Base-by-base conservation (phyloP, 2,888 invertebrate species). In the Epiblema foenella region DNA sequence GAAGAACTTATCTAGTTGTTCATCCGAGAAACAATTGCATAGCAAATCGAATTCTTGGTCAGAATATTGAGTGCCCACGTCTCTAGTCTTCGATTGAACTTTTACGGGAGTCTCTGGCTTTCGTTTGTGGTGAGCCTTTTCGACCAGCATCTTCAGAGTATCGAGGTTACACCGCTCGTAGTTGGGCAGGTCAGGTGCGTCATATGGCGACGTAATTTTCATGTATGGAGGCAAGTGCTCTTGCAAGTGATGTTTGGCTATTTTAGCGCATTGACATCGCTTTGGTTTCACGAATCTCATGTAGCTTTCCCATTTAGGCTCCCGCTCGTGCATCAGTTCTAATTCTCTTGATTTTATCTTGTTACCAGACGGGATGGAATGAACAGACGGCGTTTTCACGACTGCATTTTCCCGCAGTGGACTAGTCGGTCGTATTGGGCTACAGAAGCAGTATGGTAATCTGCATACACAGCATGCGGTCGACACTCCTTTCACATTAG, bases 171-270 rank as follows among this genome's bases (percentile, higher is more conserved):
- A 90, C 1, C 76, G 76, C 76, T 89, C 84, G 76, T 93, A 93
- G 73, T 89, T 78, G 0, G 85, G 87, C 65, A 91, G 76, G 18
- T 84, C 83, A 9, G 85, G 80, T 10, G 78, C 69, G 2, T 85
- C 85, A 73, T 77, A 92, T 17, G 49, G 70, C 1, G 91, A 91
- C 81, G 78, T 83, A 15, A 80, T 86, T 71, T 78, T 82, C 92
- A 92, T 92, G 69, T 92, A 93, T 5, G 85, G 76, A 0, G 93
- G 93, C 39, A 92, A 75, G 76, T 90, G 85, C 67, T 89, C 88
- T 37, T 78, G 56, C 46, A 91, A 81, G 77, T 87, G 82, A 75
- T 90, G 89, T 75, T 90, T 90, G 2, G 85, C 86, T 58, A 66
- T 78, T 77, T 85, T 88, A 3, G 79, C 76, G 76, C 92, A 91